A percentile compares a stretch with the other conserved stretches of the same genome.
Conservation (phyloP, 2,113 vertebrate genomes). For the Coptodon bakossiorum region DNA sequence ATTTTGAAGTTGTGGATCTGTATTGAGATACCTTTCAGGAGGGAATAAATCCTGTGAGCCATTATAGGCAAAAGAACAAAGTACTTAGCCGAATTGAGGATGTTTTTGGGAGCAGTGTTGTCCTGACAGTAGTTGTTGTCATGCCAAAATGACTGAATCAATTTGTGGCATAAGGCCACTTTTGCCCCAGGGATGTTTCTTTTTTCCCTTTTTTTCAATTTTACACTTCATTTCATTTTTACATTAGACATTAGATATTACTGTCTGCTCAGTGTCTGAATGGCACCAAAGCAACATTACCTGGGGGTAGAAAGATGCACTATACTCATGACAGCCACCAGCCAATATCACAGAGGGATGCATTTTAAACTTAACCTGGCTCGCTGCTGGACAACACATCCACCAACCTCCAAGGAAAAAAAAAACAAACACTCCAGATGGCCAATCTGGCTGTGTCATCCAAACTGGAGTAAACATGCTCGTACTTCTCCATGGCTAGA, state of each 20-base stretch:
- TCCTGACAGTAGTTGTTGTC: neutral
- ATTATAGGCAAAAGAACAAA: neutral
- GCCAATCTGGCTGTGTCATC: constrained; percentile 4
- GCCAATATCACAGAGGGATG: neutral
- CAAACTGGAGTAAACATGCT: constrained; percentile 30
- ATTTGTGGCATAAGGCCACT: neutral
- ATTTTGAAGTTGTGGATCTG: neutral
- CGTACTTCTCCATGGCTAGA: neutral
- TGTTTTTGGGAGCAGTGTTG: neutral
- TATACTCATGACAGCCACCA: neutral
- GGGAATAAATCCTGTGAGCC: neutral
- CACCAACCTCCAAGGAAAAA: neutral
- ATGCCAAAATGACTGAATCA: constrained; percentile 20
- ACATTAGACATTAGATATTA: neutral
- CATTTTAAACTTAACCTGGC: constrained; percentile 4
- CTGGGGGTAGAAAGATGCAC: neutral
- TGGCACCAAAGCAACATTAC: neutral
- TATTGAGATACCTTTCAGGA: neutral
- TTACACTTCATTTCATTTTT: constrained; percentile 31
- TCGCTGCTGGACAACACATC: constrained; percentile 3
- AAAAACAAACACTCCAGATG: constrained; percentile 33
- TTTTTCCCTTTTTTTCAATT: neutral
- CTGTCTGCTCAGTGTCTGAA: neutral
- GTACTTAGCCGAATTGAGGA: neutral
- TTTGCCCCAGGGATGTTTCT: neutral